Percentiles rank a stretch among this genome's conserved stretches.
These are phyloP conservation scores for Anthopleura xanthogrammica DNA, from an alignment of 92 coral and sea anemone species.

Conservation along the genomic window DNA sequence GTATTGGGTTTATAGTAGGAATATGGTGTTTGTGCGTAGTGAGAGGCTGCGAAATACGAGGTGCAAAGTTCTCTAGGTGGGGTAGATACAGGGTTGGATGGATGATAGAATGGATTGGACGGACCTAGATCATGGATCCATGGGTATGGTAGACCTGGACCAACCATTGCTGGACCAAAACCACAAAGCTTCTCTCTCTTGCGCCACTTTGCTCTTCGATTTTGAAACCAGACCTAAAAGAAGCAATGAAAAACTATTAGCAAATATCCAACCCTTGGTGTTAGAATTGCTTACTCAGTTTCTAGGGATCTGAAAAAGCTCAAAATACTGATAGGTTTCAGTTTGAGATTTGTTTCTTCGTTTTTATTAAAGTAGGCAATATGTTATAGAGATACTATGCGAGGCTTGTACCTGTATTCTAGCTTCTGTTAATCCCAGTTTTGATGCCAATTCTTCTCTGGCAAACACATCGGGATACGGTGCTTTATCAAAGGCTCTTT, in stretches of 20 bases:
- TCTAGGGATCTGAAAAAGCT: too few relatives aligned
- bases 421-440: slow-evolving; percentile 94
- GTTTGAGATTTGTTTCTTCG: too few relatives aligned
- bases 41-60: slow-evolving; percentile 26
- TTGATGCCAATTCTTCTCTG: slow-evolving; percentile 90
- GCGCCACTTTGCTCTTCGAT: slow-evolving; percentile 99
- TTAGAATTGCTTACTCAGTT: too few relatives aligned
- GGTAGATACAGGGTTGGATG: slow-evolving; percentile 40
- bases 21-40: slow-evolving; percentile 23
- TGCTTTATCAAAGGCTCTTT: slow-evolving; percentile 97
- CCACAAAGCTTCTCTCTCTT: slow-evolving; percentile 97
- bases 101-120: slow-evolving; percentile 32
- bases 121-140: slow-evolving; percentile 42
- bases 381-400: too few relatives aligned
- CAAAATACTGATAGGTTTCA: too few relatives aligned
- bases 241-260: neutral
- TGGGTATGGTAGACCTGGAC: slow-evolving; percentile 57
- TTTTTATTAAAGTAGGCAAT: neutral
- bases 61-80: slow-evolving; percentile 45
- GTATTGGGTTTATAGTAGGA: slow-evolving; percentile 38
- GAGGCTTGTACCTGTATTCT: slow-evolving; percentile 75
- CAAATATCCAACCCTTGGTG: neutral
- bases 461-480: slow-evolving; percentile 99
- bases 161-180: slow-evolving; percentile 70
- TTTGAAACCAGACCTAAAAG: slow-evolving; percentile 97